Percentiles rank a stretch among this genome's conserved stretches.
Evolutionary conservation across 2,113 vertebrate species (phyloP).

Genomic region (Mionectes macconnelli): DNA sequence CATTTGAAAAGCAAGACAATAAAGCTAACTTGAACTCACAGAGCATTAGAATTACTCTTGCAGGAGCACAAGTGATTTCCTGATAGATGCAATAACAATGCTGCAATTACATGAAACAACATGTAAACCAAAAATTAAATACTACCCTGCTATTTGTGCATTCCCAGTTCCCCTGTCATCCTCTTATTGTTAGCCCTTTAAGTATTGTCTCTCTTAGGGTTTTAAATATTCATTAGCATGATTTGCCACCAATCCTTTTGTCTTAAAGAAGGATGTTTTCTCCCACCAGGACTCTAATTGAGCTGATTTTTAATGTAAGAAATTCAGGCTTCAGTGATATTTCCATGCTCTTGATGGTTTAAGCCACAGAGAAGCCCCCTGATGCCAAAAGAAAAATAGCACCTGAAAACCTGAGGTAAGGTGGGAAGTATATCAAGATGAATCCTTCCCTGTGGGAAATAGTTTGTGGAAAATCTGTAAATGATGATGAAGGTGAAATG

Average conservation of each 20-base stretch:
- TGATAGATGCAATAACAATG: slow-evolving; percentile 12
- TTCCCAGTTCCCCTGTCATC: background rate
- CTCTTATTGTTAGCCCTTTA: background rate
- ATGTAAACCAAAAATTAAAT: slow-evolving; percentile 37
- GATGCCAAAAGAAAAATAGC: background rate
- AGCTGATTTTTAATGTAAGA: background rate
- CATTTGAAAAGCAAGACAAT: slow-evolving; percentile 32
- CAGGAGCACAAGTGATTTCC: background rate
- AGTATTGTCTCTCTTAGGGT: background rate
- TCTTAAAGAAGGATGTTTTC: background rate
- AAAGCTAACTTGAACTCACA: background rate
- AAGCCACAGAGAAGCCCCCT: background rate
- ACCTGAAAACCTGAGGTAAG: background rate
- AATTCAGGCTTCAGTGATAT: background rate
- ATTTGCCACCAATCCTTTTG: background rate
- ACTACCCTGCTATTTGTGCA: background rate
- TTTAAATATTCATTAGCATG: background rate
- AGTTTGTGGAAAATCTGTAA: background rate
- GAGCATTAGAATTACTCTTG: background rate
- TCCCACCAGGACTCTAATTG: background rate
- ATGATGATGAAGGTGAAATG: background rate
- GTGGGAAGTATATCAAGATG: background rate
- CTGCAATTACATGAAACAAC: slow-evolving; percentile 41
- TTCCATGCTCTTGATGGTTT: background rate
- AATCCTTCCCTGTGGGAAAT: background rate